Conservation (phyloP, 2,797 vertebrate genomes). For the Gymnodraco acuticeps region DNA sequence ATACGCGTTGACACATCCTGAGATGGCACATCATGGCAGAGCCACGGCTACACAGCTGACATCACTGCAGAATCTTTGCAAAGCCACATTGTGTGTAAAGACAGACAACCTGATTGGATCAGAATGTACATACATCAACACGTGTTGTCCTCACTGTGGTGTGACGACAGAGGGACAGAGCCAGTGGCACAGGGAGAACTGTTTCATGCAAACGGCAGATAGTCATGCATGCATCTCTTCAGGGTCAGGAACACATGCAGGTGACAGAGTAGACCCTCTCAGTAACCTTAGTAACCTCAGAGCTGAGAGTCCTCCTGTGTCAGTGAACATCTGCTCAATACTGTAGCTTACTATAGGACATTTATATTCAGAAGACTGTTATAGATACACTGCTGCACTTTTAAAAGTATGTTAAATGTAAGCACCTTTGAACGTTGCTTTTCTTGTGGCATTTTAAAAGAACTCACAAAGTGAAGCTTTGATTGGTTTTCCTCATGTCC, state of each 20-base stretch:
- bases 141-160: background rate
- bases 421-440: background rate
- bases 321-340: background rate
- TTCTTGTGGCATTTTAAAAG: background rate
- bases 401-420: background rate
- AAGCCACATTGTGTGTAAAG: background rate
- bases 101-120: conserved; percentile 2
- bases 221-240: conserved; percentile 8
- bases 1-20: no score
- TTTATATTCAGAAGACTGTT: background rate
- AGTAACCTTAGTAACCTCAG: no score
- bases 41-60: no score
- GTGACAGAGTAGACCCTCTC: background rate
- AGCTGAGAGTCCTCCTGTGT: background rate
- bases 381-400: background rate
- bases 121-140: background rate
- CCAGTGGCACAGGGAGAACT: conserved; percentile 7
- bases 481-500: background rate
- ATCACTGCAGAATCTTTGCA: background rate
- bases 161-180: background rate
- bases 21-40: no score
- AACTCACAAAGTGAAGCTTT: background rate
- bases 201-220: conserved; percentile 25
- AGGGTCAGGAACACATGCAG: background rate
- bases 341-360: background rate